Evolutionary conservation across 2,113 vertebrate genomes (phyloP), one percentile per base, ranked within the genome.

Genomic region (Polyodon spathula): DNA sequence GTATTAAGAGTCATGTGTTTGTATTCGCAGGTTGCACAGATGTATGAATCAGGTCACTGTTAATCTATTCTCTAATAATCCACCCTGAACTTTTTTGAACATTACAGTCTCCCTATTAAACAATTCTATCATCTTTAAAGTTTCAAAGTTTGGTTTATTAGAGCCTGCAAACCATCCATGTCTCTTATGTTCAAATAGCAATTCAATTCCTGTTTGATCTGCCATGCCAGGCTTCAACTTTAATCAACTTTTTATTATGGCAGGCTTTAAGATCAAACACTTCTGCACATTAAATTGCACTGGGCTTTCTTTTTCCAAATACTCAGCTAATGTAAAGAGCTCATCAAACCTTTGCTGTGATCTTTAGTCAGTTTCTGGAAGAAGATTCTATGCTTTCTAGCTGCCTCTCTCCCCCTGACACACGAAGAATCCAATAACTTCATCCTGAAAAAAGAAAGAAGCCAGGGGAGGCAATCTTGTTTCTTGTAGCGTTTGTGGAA

Each of bases 371-470:
- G 4, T 12, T 5, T 4, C 4, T 50, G 11, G 5, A 12, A 50
- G 4, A 12, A 14, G 46, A 12, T 14, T 50, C 4, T 5, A 1
- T 50, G 46, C n/a, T 4, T 50, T n/a, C n/a, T n/a, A n/a, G n/a
- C n/a, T n/a, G n/a, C 42, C 10, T 6, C 6, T 50, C 6, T 50
- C n/a, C 11, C n/a, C 46, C 11, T 50, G 46, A 50, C 11, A 7
- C 46, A 50, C n/a, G 11, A 10, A 50, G 46, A 50, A 50, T 50
- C 46, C 11, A 50, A 50, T 50, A 50, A 50, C 46, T 50, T 50
- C 46, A 50, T n/a, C 11, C n/a, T 14, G n/a, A 50, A 50, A 50
- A 50, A 11, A 43, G 46, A 50, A 50, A n/a, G 46, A 50, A 12
- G 3, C 7, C 11, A 12, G 46, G n/a, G n/a, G n/a, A 50, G n/a